Base-by-base conservation (phyloP, 92 coral and sea anemone species). In the Umimayanthus kanabou region DNA sequence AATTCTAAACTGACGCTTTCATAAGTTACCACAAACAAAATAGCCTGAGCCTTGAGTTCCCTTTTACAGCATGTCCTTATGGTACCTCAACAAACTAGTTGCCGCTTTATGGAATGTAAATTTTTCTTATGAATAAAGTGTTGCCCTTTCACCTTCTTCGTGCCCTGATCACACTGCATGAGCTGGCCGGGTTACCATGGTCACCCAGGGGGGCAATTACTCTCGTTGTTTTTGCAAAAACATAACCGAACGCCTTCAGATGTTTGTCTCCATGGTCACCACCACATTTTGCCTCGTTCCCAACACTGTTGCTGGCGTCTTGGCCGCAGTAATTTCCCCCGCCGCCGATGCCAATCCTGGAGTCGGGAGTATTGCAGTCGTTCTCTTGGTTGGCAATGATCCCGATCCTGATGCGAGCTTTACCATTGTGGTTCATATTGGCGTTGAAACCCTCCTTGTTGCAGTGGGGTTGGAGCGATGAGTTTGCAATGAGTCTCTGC, bases 311-410 rank as follows among this genome's bases (percentile, higher is more conserved):
- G 22, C 50, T 29, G 28, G 78, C 69, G 33, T 86, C 45, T 39
- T 90, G 88, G 14, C 76, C 66, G 39, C 92, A 90, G 43, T 61
- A 72, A 39, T 25, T 50, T 26, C 92, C 92, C 4, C 66, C 92
- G 20, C 89, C 88, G 20, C 92, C 92, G 80, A 90, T 72, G 9
- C 92, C 92, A 76, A 90, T 57, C 67, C 92, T 85, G 39, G 92
- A 90, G 57, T 90, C 92, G 23, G 92, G 92, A 9, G 70, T 28
- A 18, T 39, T 43, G 22, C 92, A 90, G 74, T 90, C 28, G 78
- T 80, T 81, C 37, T 86, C 92, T 69, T 90, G 92, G 88, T 87
- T 90, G 47, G 79, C 87, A 64, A 90, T 82, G 43, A 90, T 90
- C 37, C 92, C 92, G 8, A 90, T 90, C 40, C 92, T 72, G 29